Base-by-base conservation (phyloP, 1,140 invertebrate genomes). In the Colletes latitarsis region DNA sequence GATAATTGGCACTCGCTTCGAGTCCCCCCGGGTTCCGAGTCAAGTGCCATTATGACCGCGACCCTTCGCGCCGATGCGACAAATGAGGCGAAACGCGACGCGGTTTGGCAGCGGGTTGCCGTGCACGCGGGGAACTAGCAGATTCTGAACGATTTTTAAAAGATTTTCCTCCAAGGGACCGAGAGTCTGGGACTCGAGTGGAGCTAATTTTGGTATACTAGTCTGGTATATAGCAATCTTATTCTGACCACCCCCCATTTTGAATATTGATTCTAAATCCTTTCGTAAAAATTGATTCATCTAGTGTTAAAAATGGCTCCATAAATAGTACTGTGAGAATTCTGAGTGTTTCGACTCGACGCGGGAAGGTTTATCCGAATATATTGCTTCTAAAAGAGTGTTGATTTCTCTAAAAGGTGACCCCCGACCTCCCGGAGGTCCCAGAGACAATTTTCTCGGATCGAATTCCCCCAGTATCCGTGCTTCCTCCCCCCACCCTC, bases 1-100 rank as follows among this genome's bases (percentile, higher is more conserved):
- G 84, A 86, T 86, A 86, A 86, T 86, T 85, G 84, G 84, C 75
- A 68, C 74, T 82, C 70, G 80, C 70, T 79, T 85, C 72, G 76
- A 85, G 75, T 63, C 77, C 75, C 70, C 64, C 58, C 52, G 4
- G 30, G 49, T 64, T 52, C 58, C 39, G 62, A 69, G 77, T 68
- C 60, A 70, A 86, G 72, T 67, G 72, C 66, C 70, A 85, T 86
- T 86, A 85, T 75, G 75, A 76, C 55, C 81, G 74, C 57, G 83
- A 80, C 69, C 70, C 70, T 57, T 76, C 43, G 74, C 73, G 74
- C 74, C 43, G 66, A 82, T 77, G 85, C 81, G 84, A 85, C 80
- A 81, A 86, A 86, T 85, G 80, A 72, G 69, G 70, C 69, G 85
- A 69, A 76, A 79, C 84, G 58, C 60, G 53, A 60, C 49, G 12